phyloP scores from a whole-genome alignment of 2,113 vertebrate genomes.

The Corythornis vintsioides region DNA sequence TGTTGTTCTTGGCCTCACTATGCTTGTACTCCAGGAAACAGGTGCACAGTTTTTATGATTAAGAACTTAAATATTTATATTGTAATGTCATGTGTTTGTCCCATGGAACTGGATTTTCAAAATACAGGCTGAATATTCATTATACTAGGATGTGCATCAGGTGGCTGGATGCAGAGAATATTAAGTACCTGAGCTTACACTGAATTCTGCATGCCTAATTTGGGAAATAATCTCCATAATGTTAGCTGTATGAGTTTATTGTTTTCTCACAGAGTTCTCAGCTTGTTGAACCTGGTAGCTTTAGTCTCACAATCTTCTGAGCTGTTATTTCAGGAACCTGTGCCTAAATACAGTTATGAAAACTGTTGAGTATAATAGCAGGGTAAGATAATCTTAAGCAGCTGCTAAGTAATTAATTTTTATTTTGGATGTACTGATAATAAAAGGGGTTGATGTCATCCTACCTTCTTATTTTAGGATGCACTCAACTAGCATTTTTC shows the following conservation, averaged over 20 bases:
- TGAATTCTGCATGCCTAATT: not conserved
- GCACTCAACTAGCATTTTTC: not conserved
- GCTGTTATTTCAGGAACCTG: not conserved
- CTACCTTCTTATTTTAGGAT: not conserved
- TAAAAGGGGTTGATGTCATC: not conserved
- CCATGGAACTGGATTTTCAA: not conserved
- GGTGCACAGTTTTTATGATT: slow-evolving; percentile 26
- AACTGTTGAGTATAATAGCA: not conserved
- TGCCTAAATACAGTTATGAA: not conserved
- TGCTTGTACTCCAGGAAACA: slow-evolving; percentile 23
- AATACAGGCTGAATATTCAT: not conserved
- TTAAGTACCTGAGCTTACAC: not conserved
- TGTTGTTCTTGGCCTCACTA: slow-evolving; percentile 31
- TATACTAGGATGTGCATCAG: not conserved
- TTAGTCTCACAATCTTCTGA: not conserved
- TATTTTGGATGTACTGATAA: not conserved
- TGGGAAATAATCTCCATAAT: not conserved
- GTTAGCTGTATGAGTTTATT: not conserved
- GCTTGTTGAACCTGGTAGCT: not conserved
- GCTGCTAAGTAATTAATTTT: not conserved
- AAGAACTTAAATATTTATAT: not conserved
- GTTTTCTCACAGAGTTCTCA: not conserved
- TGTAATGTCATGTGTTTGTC: not conserved
- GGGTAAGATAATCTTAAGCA: not conserved
- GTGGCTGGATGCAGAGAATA: not conserved